Percentiles rank a stretch among this genome's conserved stretches.
phyloP scores from a whole-genome alignment of 1,140 invertebrate genomes.

The Bathynomus jamesi region DNA sequence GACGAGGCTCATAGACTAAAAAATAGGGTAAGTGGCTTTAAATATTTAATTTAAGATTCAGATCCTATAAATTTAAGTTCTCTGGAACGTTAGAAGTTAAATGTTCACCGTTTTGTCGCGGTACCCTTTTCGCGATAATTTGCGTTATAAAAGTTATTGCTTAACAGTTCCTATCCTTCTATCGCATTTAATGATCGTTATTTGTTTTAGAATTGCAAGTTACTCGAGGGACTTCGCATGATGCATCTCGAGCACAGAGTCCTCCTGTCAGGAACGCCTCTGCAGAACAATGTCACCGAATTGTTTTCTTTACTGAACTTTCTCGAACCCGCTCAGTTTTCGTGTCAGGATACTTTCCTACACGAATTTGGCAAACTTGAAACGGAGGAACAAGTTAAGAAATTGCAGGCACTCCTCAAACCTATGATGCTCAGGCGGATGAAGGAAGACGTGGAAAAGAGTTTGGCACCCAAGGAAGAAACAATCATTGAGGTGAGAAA shows the following conservation, averaged over 20 bases:
- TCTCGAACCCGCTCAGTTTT: conserved; percentile 90
- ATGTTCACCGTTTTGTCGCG: too few relatives aligned
- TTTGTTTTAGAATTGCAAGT: conserved; percentile 70
- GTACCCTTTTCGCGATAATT: too few relatives aligned
- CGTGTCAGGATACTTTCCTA: conserved; percentile 81
- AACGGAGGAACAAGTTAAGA: conserved; percentile 92
- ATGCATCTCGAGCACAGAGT: conserved; percentile 93
- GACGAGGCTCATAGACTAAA: conserved; percentile 99
- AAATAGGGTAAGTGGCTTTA: conserved; percentile 64
- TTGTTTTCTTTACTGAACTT: conserved; percentile 98
- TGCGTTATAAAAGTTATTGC: too few relatives aligned
- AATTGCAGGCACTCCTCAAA: conserved; percentile 89
- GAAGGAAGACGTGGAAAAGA: conserved; percentile 99
- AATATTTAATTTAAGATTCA: too few relatives aligned
- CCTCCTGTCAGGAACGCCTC: conserved; percentile 90
- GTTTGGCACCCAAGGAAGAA: conserved; percentile 96
- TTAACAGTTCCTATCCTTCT: too few relatives aligned
- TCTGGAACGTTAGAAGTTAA: too few relatives aligned
- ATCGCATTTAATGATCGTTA: too few relatives aligned
- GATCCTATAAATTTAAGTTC: too few relatives aligned
- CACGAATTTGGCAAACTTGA: conserved; percentile 95
- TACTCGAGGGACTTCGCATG: conserved; percentile 89
- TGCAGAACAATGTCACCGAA: conserved; percentile 98
- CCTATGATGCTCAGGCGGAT: conserved; percentile 98
- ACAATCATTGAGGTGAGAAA: conserved; percentile 85